A percentile compares a stretch with the other conserved stretches of the same genome.
Conservation (phyloP, 2,113 vertebrate species). For the Lagopus leucura region DNA sequence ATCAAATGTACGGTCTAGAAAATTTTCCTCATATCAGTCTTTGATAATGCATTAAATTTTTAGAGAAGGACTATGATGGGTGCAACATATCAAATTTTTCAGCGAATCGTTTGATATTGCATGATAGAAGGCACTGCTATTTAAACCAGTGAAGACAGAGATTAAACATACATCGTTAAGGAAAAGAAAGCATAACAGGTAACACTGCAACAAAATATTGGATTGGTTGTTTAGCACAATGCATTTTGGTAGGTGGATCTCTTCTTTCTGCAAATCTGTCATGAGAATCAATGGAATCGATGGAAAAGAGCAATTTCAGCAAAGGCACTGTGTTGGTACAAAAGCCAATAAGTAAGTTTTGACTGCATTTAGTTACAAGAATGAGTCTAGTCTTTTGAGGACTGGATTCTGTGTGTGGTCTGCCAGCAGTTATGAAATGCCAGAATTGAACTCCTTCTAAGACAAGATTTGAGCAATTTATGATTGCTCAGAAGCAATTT, state of each 20-base stretch:
- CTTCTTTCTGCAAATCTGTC: neutral
- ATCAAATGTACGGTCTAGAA: neutral
- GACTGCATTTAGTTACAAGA: neutral
- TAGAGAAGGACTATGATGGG: neutral
- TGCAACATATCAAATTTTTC: neutral
- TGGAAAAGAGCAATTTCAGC: neutral
- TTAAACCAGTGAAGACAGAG: neutral
- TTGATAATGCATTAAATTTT: neutral
- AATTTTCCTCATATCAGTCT: neutral
- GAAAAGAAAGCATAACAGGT: neutral
- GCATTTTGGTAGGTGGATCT: neutral
- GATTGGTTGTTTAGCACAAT: neutral
- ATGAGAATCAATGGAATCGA: neutral
- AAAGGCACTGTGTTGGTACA: neutral
- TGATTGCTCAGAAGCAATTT: too few relatives aligned
- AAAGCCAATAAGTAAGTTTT: neutral
- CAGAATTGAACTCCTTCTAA: neutral
- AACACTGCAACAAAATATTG: neutral
- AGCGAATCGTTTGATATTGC: neutral
- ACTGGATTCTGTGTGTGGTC: neutral
- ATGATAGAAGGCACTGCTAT: neutral
- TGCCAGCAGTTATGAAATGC: neutral
- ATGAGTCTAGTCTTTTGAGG: neutral
- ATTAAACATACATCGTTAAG: neutral
- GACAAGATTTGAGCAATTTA: neutral